Conservation (phyloP, 2,797 vertebrate species). For the Gouania willdenowi region DNA sequence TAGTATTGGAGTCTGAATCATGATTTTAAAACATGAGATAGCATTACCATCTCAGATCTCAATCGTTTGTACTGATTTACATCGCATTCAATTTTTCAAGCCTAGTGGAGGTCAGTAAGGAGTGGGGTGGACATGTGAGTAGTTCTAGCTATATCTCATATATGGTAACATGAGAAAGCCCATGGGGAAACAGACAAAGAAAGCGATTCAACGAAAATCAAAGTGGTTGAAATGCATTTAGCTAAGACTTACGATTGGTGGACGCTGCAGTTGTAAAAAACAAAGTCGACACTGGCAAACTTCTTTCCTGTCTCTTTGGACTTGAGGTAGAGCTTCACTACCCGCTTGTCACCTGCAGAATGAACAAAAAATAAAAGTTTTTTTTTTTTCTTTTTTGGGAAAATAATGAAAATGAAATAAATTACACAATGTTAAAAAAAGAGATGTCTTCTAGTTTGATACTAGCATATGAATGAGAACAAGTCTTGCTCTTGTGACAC, state of each 20-base stretch:
- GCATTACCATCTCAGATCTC: slow-evolving; percentile 47
- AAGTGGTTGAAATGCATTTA: not conserved
- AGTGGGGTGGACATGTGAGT: slow-evolving; percentile 1
- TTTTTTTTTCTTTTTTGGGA: too few species aligned
- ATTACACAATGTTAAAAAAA: too few species aligned
- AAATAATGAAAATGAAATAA: too few species aligned
- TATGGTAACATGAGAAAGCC: slow-evolving; percentile 29
- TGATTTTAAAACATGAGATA: slow-evolving; percentile 35
- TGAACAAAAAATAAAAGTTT: too few species aligned
- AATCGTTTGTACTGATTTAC: slow-evolving; percentile 40
- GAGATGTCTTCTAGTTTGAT: too few species aligned
- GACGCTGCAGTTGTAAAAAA: slow-evolving; percentile 98
- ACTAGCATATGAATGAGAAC: too few species aligned
- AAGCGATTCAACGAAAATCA: not conserved
- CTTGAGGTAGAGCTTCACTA: slow-evolving; percentile 94
- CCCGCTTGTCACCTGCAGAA: slow-evolving; percentile 86
- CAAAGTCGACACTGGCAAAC: slow-evolving; percentile 92
- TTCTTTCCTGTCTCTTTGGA: slow-evolving; percentile 96
- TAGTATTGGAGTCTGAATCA: slow-evolving; percentile 35
- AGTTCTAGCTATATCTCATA: slow-evolving; percentile 13
- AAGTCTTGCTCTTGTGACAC: slow-evolving; percentile 45
- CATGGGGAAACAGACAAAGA: slow-evolving; percentile 15
- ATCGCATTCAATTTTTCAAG: slow-evolving; percentile 52
- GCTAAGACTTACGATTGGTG: slow-evolving; percentile 91
- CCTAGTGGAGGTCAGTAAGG: slow-evolving; percentile 21